These are phyloP conservation scores for Sparus aurata DNA, from an alignment of 2,797 vertebrate genomes.

Conservation along the genomic window DNA sequence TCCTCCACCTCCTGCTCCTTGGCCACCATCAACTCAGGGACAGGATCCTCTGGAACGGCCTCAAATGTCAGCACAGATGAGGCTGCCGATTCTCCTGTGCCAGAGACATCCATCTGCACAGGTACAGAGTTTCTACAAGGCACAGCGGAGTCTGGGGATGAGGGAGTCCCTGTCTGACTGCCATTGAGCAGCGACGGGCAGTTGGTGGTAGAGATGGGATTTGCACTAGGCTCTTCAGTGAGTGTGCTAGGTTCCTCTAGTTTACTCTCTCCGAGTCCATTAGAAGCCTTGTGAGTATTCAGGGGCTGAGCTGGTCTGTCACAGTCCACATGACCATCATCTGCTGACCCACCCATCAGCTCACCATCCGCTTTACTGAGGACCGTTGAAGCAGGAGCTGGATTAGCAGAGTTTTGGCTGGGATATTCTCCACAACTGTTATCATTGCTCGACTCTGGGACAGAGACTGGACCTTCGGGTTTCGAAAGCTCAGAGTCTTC, in stretches of 20 bases:
- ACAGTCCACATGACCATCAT: conserved; percentile 62
- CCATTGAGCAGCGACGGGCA: conserved; percentile 88
- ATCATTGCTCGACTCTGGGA: conserved; percentile 84
- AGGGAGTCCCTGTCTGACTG: conserved; percentile 86
- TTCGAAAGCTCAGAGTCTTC: conserved; percentile 85
- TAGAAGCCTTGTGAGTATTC: conserved; percentile 90
- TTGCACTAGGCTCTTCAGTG: conserved; percentile 87
- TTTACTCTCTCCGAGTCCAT: conserved; percentile 90
- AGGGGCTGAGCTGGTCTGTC: conserved; percentile 81
- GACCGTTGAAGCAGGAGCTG: conserved; percentile 56
- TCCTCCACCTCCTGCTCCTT: conserved; percentile 93
- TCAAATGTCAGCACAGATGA: conserved; percentile 59
- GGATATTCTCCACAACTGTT: conserved; percentile 88
- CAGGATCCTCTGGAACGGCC: conserved; percentile 77
- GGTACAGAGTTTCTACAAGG: conserved; percentile 94
- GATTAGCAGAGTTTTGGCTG: conserved; percentile 59
- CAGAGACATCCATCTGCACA: conserved; percentile 88
- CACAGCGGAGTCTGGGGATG: conserved; percentile 92
- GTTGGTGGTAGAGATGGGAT: conserved; percentile 84
- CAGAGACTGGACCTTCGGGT: conserved; percentile 86
- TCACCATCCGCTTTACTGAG: conserved; percentile 74
- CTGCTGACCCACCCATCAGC: conserved; percentile 74
- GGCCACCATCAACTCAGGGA: conserved; percentile 86
- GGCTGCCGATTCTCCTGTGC: conserved; percentile 64
- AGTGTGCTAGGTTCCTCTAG: conserved; percentile 81